Evolutionary conservation across 2,797 vertebrate genomes (phyloP), one percentile per base, ranked within the genome.

Genomic region (Antennarius maculatus): DNA sequence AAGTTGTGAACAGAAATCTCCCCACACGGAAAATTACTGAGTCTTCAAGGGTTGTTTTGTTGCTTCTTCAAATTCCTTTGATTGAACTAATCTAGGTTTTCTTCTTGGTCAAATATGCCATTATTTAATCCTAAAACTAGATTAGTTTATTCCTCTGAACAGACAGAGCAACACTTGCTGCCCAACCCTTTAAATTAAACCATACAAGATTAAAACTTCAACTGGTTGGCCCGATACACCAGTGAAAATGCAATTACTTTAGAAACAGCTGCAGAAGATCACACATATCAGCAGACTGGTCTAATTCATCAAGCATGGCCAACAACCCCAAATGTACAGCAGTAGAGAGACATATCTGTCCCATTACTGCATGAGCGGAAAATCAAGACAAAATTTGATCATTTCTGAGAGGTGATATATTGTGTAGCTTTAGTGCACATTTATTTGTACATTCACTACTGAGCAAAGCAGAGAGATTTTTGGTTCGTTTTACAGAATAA

Each of bases 81-180:
- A 74, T 75, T 77, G 63, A 79, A 71, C 68, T 72, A 29, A 78
- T 23, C n/a, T 7, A 8, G 6, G 10, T 46, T 37, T 64, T 62
- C 34, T 39, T 50, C 18, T 3, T 28, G 13, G 43, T 66, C 74
- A 48, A 62, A 66, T 63, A 69, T 49, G 71, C 41, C 65, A 64
- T 72, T 79, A 11, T 54, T 67, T 0, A 49, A 37, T 70, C n/a
- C 46, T 61, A 12, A 52, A 43, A 54, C 64, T 56, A 34, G 49
- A 13, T 29, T 54, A 39, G 17, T 57, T 68, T 42, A 28, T 9
- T 52, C 15, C 37, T 64, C 46, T 28, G 60, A 55, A 13, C 12
- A n/a, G 59, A 60, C 13, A 9, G 6, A 59, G 14, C 23, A 48
- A 41, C 60, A 34, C 14, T 28, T 27, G 7, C 49, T 43, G 27